Conservation (phyloP, 2,797 vertebrate species). For the Leptatherina wallacei region DNA sequence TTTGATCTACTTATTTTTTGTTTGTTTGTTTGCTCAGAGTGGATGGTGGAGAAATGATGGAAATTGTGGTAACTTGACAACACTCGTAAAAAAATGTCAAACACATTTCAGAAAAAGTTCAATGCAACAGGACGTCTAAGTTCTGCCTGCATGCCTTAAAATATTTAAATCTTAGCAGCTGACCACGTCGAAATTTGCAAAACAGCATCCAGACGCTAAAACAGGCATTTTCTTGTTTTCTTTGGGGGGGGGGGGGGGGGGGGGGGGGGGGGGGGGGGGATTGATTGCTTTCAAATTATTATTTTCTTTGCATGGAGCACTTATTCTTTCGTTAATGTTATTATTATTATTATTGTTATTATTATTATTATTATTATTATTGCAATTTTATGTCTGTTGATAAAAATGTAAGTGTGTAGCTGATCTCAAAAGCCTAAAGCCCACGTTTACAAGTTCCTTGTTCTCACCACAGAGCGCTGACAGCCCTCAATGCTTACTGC, state of each 20-base stretch:
- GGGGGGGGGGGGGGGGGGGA: not conserved
- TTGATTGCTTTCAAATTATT: conserved; percentile 53
- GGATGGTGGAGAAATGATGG: conserved; percentile 52
- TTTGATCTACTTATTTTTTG: conserved; percentile 16
- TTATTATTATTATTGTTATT: conserved; percentile 11
- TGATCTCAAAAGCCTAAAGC: conserved; percentile 60
- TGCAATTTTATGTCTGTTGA: conserved; percentile 68
- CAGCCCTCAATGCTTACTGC: conserved; percentile 75
- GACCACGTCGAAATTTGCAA: conserved; percentile 73
- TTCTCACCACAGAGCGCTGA: conserved; percentile 67
- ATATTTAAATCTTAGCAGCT: conserved; percentile 65
- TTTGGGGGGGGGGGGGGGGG: conserved; percentile 13
- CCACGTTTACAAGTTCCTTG: conserved; percentile 80
- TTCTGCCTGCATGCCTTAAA: conserved; percentile 80
- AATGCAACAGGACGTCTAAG: conserved; percentile 70
- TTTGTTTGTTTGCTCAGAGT: conserved; percentile 49
- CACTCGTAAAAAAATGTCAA: conserved; percentile 53
- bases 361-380: conserved; percentile 53
- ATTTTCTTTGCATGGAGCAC: conserved; percentile 84
- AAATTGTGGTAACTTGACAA: conserved; percentile 60
- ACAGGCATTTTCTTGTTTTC: conserved; percentile 56
- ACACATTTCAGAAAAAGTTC: conserved; percentile 60
- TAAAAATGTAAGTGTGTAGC: conserved; percentile 64
- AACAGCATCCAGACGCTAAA: conserved; percentile 75
- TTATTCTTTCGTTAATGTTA: conserved; percentile 79